Conservation (phyloP, 2,888 invertebrate species). For the Andrena bucephala region DNA sequence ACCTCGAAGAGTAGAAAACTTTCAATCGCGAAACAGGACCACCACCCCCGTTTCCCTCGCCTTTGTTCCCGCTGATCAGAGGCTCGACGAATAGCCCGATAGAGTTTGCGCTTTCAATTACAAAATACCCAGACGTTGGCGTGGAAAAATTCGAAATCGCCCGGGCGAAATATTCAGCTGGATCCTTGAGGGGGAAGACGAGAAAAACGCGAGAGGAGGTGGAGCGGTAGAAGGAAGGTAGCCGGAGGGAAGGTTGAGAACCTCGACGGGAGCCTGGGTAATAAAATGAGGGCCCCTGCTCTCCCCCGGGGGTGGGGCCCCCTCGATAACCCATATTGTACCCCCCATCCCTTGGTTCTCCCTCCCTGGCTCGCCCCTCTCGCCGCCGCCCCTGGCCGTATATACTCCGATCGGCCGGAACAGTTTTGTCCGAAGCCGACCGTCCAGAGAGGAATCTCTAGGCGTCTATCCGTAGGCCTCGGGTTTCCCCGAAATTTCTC, state of each 20-base stretch:
- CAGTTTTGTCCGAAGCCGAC: conserved; percentile 81
- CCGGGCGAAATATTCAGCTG: conserved; percentile 17
- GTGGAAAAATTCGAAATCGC: conserved; percentile 7
- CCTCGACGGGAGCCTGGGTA: conserved; percentile 81
- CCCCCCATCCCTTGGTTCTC: conserved; percentile 77
- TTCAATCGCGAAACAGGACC: conserved; percentile 14
- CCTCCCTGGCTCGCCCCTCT: conserved; percentile 72
- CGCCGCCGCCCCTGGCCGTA: conserved; percentile 83
- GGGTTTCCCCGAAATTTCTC: conserved; percentile 74
- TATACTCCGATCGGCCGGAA: conserved; percentile 82
- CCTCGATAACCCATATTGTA: conserved; percentile 85
- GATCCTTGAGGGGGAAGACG: background rate
- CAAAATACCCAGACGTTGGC: background rate
- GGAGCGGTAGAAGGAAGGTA: background rate
- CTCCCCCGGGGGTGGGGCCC: conserved; percentile 83
- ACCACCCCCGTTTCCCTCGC: background rate
- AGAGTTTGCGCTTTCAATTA: background rate
- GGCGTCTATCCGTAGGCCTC: conserved; percentile 61
- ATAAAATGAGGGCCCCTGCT: conserved; percentile 85
- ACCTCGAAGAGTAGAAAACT: conserved; percentile 9
- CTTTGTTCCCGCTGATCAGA: background rate
- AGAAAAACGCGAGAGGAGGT: background rate
- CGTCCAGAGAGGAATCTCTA: conserved; percentile 80
- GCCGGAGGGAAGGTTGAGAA: conserved; percentile 80
- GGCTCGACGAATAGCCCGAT: background rate